A percentile compares a stretch with the other conserved stretches of the same genome.
phyloP scores from a whole-genome alignment of 2,888 invertebrate species.

The Scelioninae gen. 2 region DNA sequence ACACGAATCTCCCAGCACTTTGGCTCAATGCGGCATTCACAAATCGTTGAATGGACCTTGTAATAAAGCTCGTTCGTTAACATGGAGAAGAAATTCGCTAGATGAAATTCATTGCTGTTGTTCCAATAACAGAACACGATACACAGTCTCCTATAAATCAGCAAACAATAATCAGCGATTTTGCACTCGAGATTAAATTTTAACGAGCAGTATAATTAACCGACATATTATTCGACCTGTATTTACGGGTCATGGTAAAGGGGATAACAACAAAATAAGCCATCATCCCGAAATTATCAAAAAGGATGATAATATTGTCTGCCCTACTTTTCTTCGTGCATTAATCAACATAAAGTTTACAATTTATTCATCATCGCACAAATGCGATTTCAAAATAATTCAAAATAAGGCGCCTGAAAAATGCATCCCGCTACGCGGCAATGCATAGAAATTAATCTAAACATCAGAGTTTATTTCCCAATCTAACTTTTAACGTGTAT shows the following conservation, averaged over 20 bases:
- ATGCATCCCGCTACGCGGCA: constrained; percentile 18
- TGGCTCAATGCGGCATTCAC: constrained; percentile 43
- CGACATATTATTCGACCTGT: too few species aligned
- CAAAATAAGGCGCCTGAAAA: constrained; percentile 7
- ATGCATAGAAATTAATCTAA: constrained; percentile 13
- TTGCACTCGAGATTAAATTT: not conserved
- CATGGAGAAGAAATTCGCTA: constrained; percentile 30
- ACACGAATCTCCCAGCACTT: constrained; percentile 30
- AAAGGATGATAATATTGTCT: too few species aligned
- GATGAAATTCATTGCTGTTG: constrained; percentile 25
- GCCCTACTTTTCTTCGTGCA: too few species aligned
- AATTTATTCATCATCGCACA: too few species aligned
- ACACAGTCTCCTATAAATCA: constrained; percentile 10
- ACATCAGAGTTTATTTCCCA: constrained; percentile 25
- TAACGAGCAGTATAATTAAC: too few species aligned
- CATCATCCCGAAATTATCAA: too few species aligned
- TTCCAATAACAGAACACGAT: constrained; percentile 8
- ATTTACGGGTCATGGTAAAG: too few species aligned
- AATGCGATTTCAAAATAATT: not conserved
- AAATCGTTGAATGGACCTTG: constrained; percentile 34
- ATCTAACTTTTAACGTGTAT: not conserved
- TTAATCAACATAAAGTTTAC: too few species aligned
- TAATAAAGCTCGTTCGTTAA: constrained; percentile 41
- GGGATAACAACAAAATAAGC: too few species aligned
- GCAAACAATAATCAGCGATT: constrained; percentile 14